Percentiles rank a stretch among this genome's conserved stretches.
Evolutionary conservation across 2,113 vertebrate genomes (phyloP).

Genomic region (Sitta europaea): DNA sequence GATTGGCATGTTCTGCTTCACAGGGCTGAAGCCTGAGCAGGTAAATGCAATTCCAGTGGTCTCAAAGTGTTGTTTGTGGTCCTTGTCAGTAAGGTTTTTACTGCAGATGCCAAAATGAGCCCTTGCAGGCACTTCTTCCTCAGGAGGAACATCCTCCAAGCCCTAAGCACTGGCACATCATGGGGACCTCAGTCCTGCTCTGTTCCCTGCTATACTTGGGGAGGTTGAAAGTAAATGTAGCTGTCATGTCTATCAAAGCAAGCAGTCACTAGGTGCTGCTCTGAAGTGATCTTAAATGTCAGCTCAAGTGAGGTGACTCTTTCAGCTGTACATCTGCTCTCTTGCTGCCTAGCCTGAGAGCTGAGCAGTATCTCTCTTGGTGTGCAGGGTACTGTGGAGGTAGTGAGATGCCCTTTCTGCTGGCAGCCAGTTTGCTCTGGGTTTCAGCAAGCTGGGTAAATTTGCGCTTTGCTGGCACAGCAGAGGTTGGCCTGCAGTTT

Average conservation of each 20-base stretch:
- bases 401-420: neutral
- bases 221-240: neutral
- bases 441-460: neutral
- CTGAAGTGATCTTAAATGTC: neutral
- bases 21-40: constrained; percentile 94
- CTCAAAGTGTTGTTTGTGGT: neutral
- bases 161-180: neutral
- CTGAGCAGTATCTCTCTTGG: neutral
- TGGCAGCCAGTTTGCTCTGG: neutral
- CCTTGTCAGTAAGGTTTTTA: neutral
- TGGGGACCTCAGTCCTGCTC: neutral
- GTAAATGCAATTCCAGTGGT: constrained; percentile 21
- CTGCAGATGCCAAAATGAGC: neutral
- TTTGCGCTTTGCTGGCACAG: neutral
- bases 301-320: neutral
- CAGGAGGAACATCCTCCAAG: neutral
- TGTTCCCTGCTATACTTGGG: neutral
- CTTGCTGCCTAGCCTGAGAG: neutral
- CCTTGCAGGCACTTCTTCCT: neutral
- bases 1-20: constrained; percentile 99
- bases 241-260: neutral
- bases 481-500: neutral
- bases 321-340: neutral
- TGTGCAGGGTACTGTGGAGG: neutral
- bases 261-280: neutral